Conservation (phyloP, 2,797 vertebrate genomes). For the Argyrosomus regius region DNA sequence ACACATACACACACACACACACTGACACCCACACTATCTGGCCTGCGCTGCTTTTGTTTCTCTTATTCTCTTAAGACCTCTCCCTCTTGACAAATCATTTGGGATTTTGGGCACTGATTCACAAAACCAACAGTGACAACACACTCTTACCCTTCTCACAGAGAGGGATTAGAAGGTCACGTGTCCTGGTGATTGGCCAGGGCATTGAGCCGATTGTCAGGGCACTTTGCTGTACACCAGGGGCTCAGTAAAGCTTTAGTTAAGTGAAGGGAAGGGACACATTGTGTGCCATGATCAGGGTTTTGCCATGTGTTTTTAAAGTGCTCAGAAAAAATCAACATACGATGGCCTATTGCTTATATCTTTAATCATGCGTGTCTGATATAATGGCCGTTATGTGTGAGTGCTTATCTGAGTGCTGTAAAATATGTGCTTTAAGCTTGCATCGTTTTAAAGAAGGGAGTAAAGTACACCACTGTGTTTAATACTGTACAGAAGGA, state of each 20-base stretch:
- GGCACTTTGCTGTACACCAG: slow-evolving; percentile 89
- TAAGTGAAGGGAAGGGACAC: slow-evolving; percentile 83
- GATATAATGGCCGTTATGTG: slow-evolving; percentile 35
- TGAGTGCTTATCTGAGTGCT: slow-evolving; percentile 27
- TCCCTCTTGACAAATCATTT: slow-evolving; percentile 93
- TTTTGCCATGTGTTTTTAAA: slow-evolving; percentile 71
- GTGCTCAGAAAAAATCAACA: slow-evolving; percentile 17
- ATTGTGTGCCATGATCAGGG: slow-evolving; percentile 81
- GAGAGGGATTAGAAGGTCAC: slow-evolving; percentile 95
- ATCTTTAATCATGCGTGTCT: slow-evolving; percentile 34
- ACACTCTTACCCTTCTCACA: slow-evolving; percentile 91
- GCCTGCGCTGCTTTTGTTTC: slow-evolving; percentile 82
- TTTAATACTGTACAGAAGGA: slow-evolving; percentile 59
- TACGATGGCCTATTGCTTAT: slow-evolving; percentile 6
- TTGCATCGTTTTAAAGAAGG: slow-evolving; percentile 14
- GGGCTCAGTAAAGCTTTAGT: slow-evolving; percentile 89
- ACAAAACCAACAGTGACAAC: slow-evolving; percentile 95
- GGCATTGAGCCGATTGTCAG: slow-evolving; percentile 94
- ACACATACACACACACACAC: slow-evolving; percentile 45
- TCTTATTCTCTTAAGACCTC: slow-evolving; percentile 87
- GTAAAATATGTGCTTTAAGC: slow-evolving; percentile 27
- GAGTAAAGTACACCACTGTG: slow-evolving; percentile 55
- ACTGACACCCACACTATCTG: slow-evolving; percentile 73
- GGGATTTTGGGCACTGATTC: slow-evolving; percentile 91
- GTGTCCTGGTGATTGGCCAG: slow-evolving; percentile 93